Percentiles rank a stretch among this genome's conserved stretches.
These are phyloP conservation scores for Ophioninae sp. DNA, from an alignment of 2,888 invertebrate genomes.

Conservation along the genomic window DNA sequence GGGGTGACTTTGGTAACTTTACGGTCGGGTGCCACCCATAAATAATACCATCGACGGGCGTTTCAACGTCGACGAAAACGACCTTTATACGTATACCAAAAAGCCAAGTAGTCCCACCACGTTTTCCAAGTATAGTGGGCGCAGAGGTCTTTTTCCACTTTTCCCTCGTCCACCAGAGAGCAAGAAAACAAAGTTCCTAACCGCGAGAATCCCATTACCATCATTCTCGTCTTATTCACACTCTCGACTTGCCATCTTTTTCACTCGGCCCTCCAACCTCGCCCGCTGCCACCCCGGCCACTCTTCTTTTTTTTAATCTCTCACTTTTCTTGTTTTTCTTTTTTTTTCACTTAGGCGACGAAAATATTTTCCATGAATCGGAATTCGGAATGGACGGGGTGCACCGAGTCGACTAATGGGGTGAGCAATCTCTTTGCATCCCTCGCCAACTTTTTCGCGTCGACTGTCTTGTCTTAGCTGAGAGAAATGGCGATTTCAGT, in stretches of 20 bases:
- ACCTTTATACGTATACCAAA: conserved; percentile 11
- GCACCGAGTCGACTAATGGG: background rate
- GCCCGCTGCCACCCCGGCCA: background rate
- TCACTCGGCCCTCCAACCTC: conserved; percentile 32
- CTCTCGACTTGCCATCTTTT: conserved; percentile 38
- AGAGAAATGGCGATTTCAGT: background rate
- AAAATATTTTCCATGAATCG: conserved; percentile 28
- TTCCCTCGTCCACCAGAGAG: conserved; percentile 53
- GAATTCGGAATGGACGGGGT: background rate
- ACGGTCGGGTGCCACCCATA: conserved; percentile 61
- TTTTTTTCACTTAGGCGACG: background rate
- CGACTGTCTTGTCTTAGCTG: background rate
- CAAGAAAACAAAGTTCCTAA: conserved; percentile 63
- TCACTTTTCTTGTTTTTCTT: background rate
- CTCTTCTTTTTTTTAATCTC: conserved; percentile 12
- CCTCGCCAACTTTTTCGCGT: background rate
- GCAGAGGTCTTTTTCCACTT: conserved; percentile 60
- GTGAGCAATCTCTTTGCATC: background rate
- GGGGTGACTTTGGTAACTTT: conserved; percentile 60
- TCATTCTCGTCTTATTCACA: conserved; percentile 60
- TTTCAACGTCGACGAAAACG: conserved; percentile 56
- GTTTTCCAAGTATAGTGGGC: conserved; percentile 12
- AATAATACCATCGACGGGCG: conserved; percentile 62
- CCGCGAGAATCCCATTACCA: conserved; percentile 62
- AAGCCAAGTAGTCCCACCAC: background rate